Evolutionary conservation across 2,113 vertebrate genomes (phyloP).

Genomic region (Oreochromis tanganicae): DNA sequence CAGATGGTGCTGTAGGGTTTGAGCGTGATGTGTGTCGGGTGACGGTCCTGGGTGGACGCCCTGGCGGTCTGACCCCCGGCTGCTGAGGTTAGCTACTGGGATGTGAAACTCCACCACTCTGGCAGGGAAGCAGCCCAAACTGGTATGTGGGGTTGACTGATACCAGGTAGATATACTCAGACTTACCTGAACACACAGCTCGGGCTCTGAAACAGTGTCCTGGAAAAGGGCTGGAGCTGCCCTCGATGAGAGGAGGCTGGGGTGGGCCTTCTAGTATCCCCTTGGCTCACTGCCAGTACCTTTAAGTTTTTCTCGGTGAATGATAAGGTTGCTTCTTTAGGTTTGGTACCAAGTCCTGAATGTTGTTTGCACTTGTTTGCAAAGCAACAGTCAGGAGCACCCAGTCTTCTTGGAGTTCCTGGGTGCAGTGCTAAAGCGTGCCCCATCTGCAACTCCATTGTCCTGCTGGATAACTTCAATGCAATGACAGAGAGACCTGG

Average conservation of each 20-base stretch:
- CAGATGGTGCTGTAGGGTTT: neutral
- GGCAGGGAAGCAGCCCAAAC: neutral
- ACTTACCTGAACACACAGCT: neutral
- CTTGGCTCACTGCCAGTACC: neutral
- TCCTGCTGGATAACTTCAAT: fast-evolving
- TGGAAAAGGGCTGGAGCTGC: neutral
- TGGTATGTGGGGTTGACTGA: neutral
- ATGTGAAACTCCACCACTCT: neutral
- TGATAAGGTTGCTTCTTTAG: fast-evolving
- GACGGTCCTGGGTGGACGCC: neutral
- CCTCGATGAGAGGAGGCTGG: neutral
- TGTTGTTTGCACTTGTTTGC: neutral
- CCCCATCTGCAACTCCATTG: neutral
- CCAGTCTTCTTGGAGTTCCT: neutral
- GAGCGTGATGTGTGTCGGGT: neutral
- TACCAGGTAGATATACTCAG: neutral
- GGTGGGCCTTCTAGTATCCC: neutral
- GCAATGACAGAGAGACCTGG: neutral
- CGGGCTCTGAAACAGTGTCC: neutral
- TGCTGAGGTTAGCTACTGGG: neutral
- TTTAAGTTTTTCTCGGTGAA: neutral
- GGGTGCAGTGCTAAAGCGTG: neutral
- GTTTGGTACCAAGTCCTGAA: neutral
- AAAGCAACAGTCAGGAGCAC: neutral
- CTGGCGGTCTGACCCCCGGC: neutral